phyloP scores from a whole-genome alignment of 2,113 vertebrate genomes.

The Xenopus borealis region DNA sequence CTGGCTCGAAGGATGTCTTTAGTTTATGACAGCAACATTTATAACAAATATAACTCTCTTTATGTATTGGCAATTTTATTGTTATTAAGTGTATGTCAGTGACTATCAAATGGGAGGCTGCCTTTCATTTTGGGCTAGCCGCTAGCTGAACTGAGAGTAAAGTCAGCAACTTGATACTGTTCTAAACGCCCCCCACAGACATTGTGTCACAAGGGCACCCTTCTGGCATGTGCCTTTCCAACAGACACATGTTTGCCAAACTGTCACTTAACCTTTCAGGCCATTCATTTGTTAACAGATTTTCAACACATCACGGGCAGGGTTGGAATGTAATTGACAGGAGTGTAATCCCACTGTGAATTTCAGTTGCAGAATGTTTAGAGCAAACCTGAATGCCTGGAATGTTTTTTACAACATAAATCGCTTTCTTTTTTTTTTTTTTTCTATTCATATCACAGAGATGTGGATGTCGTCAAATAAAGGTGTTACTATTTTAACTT shows the following conservation, averaged over 20 bases:
- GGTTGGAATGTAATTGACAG: slow-evolving; percentile 34
- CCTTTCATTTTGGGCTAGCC: slow-evolving; percentile 54
- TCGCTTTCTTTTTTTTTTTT: too few relatives aligned
- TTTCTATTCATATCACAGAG: too few relatives aligned
- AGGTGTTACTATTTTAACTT: too few relatives aligned
- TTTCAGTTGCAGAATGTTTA: slow-evolving; percentile 39
- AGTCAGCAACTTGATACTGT: slow-evolving; percentile 50
- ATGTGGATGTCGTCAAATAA: too few relatives aligned
- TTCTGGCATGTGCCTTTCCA: slow-evolving; percentile 49
- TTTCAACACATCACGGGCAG: slow-evolving; percentile 47
- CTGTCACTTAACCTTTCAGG: slow-evolving; percentile 60
- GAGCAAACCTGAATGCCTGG: neutral
- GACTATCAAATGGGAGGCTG: slow-evolving; percentile 40
- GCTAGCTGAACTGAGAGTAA: slow-evolving; percentile 57
- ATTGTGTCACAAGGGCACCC: slow-evolving; percentile 48
- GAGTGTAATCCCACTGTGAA: slow-evolving; percentile 32
- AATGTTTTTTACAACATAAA: neutral
- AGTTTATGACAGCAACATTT: too few relatives aligned
- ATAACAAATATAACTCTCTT: too few relatives aligned
- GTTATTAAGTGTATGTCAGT: slow-evolving; percentile 15
- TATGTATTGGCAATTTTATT: slow-evolving; percentile 3
- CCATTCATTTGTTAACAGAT: slow-evolving; percentile 58
- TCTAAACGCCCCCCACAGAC: slow-evolving; percentile 37
- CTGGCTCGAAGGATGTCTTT: too few relatives aligned
- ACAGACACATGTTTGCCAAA: slow-evolving; percentile 57